A percentile compares a stretch with the other conserved stretches of the same genome.
phyloP scores from a whole-genome alignment of 2,113 vertebrate genomes.

The Ifrita kowaldi region DNA sequence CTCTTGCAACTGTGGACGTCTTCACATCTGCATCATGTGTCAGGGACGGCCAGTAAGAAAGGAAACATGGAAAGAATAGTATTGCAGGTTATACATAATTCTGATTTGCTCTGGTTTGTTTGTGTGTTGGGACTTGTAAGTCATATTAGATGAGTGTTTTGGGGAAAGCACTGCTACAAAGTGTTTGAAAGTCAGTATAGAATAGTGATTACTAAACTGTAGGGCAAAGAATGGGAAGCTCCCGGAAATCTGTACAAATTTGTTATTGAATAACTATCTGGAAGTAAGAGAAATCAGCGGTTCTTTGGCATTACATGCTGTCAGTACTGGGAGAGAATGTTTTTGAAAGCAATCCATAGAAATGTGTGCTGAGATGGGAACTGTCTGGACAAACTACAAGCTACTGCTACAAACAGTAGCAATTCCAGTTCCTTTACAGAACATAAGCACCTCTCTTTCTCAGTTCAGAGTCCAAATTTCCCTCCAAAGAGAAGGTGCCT shows the following conservation, averaged over 20 bases:
- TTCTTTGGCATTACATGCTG: neutral
- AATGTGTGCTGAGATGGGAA: neutral
- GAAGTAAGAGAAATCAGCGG: neutral
- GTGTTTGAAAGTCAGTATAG: neutral
- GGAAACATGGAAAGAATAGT: conserved; percentile 83
- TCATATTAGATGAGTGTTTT: neutral
- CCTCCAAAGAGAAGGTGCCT: neutral
- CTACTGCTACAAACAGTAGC: neutral
- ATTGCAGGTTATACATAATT: conserved; percentile 81
- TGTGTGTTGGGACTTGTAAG: neutral
- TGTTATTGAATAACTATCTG: neutral
- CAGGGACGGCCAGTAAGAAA: conserved; percentile 70
- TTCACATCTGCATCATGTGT: conserved; percentile 57
- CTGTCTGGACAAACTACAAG: neutral
- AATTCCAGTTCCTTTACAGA: neutral
- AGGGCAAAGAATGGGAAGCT: neutral
- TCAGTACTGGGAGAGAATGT: neutral
- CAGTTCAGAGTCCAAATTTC: neutral
- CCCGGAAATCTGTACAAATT: neutral
- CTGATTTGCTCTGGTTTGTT: neutral
- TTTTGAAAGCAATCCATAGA: neutral
- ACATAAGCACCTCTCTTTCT: neutral
- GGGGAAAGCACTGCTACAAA: neutral
- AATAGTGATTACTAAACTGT: neutral
- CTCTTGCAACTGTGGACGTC: conserved; percentile 88